Percentiles rank a stretch among this genome's conserved stretches.
phyloP scores from a whole-genome alignment of 2,888 invertebrate species.

The Leptopilina drosophilae region DNA sequence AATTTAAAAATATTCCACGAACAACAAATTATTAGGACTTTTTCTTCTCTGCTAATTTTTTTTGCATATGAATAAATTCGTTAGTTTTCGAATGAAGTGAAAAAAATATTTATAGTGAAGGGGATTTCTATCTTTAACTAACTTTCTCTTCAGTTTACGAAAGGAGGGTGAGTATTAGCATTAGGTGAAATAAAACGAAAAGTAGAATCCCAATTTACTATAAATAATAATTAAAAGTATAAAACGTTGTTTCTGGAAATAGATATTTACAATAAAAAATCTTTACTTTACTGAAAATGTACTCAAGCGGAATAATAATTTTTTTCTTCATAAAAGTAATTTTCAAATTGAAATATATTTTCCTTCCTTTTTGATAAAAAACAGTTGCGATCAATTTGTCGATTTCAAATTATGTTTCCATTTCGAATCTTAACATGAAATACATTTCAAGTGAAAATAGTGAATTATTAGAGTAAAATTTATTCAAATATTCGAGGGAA shows the following conservation, averaged over 20 bases:
- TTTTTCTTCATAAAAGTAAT: background rate
- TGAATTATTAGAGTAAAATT: background rate
- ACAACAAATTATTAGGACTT: too few relatives aligned
- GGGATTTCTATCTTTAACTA: constrained; percentile 14
- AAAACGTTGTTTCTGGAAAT: constrained; percentile 7
- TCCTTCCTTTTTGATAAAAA: too few relatives aligned
- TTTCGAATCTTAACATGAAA: background rate
- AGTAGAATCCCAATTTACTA: constrained; percentile 1
- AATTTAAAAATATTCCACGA: background rate
- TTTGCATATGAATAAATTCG: too few relatives aligned
- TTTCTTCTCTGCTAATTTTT: too few relatives aligned
- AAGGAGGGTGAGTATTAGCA: constrained; percentile 11
- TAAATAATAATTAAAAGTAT: background rate
- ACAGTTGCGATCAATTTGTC: too few relatives aligned
- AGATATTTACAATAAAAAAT: background rate
- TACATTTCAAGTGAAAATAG: constrained; percentile 5
- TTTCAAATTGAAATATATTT: too few relatives aligned
- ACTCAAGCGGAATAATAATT: background rate
- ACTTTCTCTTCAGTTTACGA: background rate
- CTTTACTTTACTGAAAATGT: background rate
- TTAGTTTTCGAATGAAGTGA: too few relatives aligned
- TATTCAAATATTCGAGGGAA: background rate
- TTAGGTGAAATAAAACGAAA: background rate
- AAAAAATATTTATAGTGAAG: constrained; percentile 6
- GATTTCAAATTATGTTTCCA: background rate